Base-by-base conservation (phyloP, 2,888 invertebrate species). In the Ptycholaimellus sp. region DNA sequence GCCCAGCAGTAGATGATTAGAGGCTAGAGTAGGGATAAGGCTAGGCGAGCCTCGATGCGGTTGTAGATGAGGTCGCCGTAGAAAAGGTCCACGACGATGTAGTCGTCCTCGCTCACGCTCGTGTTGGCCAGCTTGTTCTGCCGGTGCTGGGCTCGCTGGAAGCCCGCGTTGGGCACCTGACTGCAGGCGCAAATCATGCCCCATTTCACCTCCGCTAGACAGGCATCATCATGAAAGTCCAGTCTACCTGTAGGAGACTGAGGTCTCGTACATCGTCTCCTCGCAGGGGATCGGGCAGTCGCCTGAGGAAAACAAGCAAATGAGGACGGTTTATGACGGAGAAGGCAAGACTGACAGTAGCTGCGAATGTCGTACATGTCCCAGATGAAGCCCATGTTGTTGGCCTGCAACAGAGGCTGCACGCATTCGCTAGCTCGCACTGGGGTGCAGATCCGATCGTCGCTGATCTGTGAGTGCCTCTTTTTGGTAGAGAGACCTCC, bases 371-470 rank as follows among this genome's bases (percentile, higher is more conserved):
- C n/a, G n/a, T n/a, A n/a, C n/a, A n/a, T n/a, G n/a, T n/a, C n/a
- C n/a, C n/a, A n/a, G n/a, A n/a, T n/a, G n/a, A n/a, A n/a, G n/a
- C n/a, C n/a, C n/a, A n/a, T n/a, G n/a, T n/a, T 30, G 20, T 30
- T 19, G 7, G 36, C 36, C 16, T 36, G 36, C 5, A 36, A 18
- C 17, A 36, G 30, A 4, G 36, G 21, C 30, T 36, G 36, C 21
- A 36, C 36, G 22, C 36, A 36, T 6, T 17, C 36, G 21, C 30
- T 36, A 6, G 36, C 18, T 6, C 9, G 3, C 22, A 7, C 5
- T 3, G 36, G 36, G 3, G 18, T 19, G 36, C 36, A 36, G 3
- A 36, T 9, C 3, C 19, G 7, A n/a, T n/a, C n/a, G n/a, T n/a
- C n/a, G n/a, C n/a, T n/a, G n/a, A n/a, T n/a, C n/a, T n/a, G n/a